Conservation (phyloP, 2,888 invertebrate species). For the Sinohyriopsis cumingii region DNA sequence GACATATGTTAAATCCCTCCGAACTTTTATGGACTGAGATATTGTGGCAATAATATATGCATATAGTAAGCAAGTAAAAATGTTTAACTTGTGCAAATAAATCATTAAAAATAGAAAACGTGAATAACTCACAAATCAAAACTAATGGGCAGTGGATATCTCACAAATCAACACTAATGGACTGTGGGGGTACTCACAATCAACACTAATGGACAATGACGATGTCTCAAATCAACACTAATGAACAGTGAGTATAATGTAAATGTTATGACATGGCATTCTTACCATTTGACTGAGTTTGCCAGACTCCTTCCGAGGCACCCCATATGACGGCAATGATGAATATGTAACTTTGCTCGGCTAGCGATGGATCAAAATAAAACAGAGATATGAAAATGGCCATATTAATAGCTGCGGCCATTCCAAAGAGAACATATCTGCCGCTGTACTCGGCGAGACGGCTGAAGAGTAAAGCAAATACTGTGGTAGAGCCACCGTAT, state of each 20-base stretch:
- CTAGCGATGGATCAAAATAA: constrained; percentile 40
- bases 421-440: constrained; percentile 43
- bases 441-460: constrained; percentile 48
- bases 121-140: neutral
- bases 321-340: constrained; percentile 53
- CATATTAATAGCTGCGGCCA: constrained; percentile 44
- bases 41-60: too few species aligned
- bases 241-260: neutral
- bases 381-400: constrained; percentile 43
- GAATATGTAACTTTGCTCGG: constrained; percentile 38
- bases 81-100: too few species aligned
- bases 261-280: neutral
- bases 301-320: constrained; percentile 54
- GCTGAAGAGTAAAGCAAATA: constrained; percentile 47
- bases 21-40: too few species aligned
- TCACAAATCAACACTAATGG: neutral
- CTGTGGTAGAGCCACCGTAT: constrained; percentile 51
- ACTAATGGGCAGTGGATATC: neutral
- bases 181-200: neutral
- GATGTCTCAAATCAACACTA: neutral
- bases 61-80: too few species aligned
- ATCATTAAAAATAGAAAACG: neutral
- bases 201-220: neutral
- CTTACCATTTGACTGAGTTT: constrained; percentile 58
- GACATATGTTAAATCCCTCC: too few species aligned